Percentiles rank a stretch among this genome's conserved stretches.
phyloP scores from a whole-genome alignment of 2,888 invertebrate genomes.

The Dusona sp. region DNA sequence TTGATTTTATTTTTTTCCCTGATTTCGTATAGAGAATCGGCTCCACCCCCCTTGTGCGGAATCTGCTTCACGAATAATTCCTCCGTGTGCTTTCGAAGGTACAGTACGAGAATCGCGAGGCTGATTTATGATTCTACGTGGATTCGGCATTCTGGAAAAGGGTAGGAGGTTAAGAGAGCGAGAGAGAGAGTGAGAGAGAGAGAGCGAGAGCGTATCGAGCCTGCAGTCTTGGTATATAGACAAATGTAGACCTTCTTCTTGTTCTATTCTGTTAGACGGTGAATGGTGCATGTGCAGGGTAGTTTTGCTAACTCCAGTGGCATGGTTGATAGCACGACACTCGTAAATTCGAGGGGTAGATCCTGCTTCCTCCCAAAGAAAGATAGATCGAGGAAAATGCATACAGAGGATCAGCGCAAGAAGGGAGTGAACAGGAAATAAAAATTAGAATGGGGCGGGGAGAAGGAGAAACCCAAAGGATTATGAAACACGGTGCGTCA shows the following conservation, averaged over 20 bases:
- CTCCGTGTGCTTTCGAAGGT: conserved; percentile 48
- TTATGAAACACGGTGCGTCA: conserved; percentile 56
- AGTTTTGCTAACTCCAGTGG: conserved; percentile 52
- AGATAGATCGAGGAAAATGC: conserved; percentile 24
- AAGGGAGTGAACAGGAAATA: conserved; percentile 56
- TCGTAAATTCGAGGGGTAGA: conserved; percentile 60
- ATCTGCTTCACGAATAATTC: conserved; percentile 56
- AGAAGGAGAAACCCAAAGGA: conserved; percentile 58
- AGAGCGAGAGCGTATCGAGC: conserved; percentile 10
- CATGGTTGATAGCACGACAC: conserved; percentile 30
- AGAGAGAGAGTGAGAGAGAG: neutral
- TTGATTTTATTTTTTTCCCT: conserved; percentile 51
- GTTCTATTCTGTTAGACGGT: conserved; percentile 23
- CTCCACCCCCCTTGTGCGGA: conserved; percentile 39
- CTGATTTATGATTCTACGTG: conserved; percentile 62
- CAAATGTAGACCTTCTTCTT: conserved; percentile 41
- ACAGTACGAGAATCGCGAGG: conserved; percentile 41
- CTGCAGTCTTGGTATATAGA: conserved; percentile 25
- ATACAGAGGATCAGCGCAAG: conserved; percentile 10
- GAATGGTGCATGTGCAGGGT: conserved; percentile 27
- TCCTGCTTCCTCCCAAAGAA: neutral
- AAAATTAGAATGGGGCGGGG: conserved; percentile 70
- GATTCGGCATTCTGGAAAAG: conserved; percentile 41
- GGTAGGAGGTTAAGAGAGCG: neutral
- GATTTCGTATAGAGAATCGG: conserved; percentile 47